A percentile compares a stretch with the other conserved stretches of the same genome.
Evolutionary conservation across 2,113 vertebrate genomes (phyloP).

Genomic region (Sprattus sprattus): DNA sequence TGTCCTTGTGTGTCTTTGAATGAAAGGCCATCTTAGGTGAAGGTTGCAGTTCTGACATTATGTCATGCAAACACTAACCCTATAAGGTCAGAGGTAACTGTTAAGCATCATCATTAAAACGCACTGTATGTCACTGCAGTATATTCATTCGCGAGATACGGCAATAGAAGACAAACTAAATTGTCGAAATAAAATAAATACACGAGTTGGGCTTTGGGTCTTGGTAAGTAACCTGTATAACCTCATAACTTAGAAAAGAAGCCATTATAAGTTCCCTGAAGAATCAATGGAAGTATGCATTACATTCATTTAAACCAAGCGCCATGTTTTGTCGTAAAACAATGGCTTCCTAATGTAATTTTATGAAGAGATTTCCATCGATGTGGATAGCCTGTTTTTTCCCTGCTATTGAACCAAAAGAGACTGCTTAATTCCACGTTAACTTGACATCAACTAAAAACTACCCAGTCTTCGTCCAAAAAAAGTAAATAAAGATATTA

Average conservation of each 20-base stretch:
- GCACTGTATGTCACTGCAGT: no score
- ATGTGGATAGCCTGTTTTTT: neutral
- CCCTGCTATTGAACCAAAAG: neutral
- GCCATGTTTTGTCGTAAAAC: constrained; percentile 10
- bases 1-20: constrained; percentile 81
- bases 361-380: neutral
- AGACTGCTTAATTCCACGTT: neutral
- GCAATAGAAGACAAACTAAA: no score
- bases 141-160: neutral
- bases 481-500: constrained; percentile 40
- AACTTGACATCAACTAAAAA: neutral
- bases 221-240: no score
- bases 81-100: neutral
- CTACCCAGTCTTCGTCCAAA: neutral
- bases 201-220: no score
- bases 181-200: no score
- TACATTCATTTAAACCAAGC: constrained; percentile 5
- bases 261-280: no score
- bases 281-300: neutral
- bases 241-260: no score
- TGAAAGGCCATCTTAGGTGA: constrained; percentile 66
- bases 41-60: constrained; percentile 71
- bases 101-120: neutral
- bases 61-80: neutral
- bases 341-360: neutral